These are phyloP conservation scores for Crematogaster levior DNA, from an alignment of 2,888 invertebrate species.

Conservation along the genomic window DNA sequence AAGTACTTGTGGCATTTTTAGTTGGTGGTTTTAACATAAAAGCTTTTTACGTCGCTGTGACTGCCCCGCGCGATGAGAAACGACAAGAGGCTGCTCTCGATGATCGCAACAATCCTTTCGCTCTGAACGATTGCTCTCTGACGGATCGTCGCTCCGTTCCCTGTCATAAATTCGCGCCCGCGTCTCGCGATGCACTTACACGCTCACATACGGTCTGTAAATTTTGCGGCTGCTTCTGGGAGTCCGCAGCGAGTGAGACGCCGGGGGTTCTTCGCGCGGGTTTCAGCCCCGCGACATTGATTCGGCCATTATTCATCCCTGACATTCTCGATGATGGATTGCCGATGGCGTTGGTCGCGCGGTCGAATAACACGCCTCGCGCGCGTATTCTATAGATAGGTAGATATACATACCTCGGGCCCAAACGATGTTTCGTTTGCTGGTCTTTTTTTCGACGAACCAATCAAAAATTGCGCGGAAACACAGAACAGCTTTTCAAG, in stretches of 20 bases:
- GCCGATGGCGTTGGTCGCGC: slow-evolving; percentile 66
- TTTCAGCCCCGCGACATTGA: slow-evolving; percentile 65
- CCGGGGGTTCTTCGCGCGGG: slow-evolving; percentile 13
- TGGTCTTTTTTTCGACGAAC: slow-evolving; percentile 31
- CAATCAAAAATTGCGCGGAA: slow-evolving; percentile 62
- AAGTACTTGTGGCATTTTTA: background rate
- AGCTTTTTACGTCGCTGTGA: slow-evolving; percentile 11
- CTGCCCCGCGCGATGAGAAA: background rate
- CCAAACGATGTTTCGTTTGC: background rate
- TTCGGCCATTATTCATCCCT: slow-evolving; percentile 76
- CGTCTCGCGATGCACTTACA: slow-evolving; percentile 22
- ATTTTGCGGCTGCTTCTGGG: slow-evolving; percentile 33
- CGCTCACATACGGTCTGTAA: slow-evolving; percentile 27
- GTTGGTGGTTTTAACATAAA: slow-evolving; percentile 27
- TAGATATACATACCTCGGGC: slow-evolving; percentile 21
- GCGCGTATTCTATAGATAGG: slow-evolving; percentile 49
- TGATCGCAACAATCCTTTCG: slow-evolving; percentile 6
- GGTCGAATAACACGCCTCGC: slow-evolving; percentile 68
- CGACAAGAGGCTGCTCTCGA: slow-evolving; percentile 1
- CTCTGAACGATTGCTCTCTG: slow-evolving; percentile 19
- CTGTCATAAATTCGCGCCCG: slow-evolving; percentile 26
- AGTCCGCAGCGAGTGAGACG: slow-evolving; percentile 25
- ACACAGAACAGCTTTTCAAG: background rate
- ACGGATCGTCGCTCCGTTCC: slow-evolving; percentile 12
- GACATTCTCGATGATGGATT: slow-evolving; percentile 75